phyloP scores from a whole-genome alignment of 2,888 invertebrate species.

The Drosophila aldrichi region DNA sequence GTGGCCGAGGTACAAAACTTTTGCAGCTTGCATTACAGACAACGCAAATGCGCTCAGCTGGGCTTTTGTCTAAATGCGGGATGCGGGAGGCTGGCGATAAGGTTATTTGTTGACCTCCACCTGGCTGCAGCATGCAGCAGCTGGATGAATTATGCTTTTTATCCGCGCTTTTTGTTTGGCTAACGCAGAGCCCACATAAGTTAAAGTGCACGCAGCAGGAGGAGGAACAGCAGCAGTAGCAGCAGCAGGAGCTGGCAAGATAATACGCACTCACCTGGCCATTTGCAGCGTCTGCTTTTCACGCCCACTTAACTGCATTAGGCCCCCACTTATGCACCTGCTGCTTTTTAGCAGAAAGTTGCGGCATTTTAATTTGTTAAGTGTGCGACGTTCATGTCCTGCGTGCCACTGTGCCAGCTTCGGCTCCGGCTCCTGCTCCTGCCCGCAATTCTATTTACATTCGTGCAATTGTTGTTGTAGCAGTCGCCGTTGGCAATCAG shows the following conservation, averaged over 20 bases:
- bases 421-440: background rate
- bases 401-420: slow-evolving; percentile 17
- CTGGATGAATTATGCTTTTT: slow-evolving; percentile 59
- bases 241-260: slow-evolving; percentile 23
- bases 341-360: slow-evolving; percentile 35
- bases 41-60: slow-evolving; percentile 9
- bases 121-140: background rate
- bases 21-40: slow-evolving; percentile 36
- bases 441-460: slow-evolving; percentile 63
- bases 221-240: slow-evolving; percentile 8
- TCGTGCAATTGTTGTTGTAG: slow-evolving; percentile 37
- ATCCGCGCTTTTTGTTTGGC: slow-evolving; percentile 41
- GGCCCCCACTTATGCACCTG: slow-evolving; percentile 9
- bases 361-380: slow-evolving; percentile 76
- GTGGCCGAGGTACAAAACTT: slow-evolving; percentile 34
- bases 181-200: slow-evolving; percentile 41
- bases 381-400: slow-evolving; percentile 56
- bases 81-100: slow-evolving; percentile 26
- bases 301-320: slow-evolving; percentile 57
- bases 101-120: slow-evolving; percentile 36
- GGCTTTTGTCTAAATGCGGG: slow-evolving; percentile 31
- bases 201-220: slow-evolving; percentile 48
- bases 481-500: slow-evolving; percentile 38
- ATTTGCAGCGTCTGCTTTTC: slow-evolving; percentile 44
- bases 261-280: slow-evolving; percentile 37